phyloP scores from a whole-genome alignment of 2,113 vertebrate species.

The Panurus biarmicus region DNA sequence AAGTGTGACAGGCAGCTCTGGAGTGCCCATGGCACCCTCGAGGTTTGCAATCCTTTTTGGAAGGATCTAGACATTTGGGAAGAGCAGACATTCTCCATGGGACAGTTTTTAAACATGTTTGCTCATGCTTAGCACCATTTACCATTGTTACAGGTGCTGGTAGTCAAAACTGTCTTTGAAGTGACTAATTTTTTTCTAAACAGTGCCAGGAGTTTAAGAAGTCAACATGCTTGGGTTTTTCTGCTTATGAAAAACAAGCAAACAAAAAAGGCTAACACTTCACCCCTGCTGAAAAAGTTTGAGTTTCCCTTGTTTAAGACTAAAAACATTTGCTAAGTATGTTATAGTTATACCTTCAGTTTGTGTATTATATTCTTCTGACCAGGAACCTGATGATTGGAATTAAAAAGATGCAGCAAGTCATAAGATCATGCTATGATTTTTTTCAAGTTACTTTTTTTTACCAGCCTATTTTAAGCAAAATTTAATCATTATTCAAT shows the following conservation, averaged over 20 bases:
- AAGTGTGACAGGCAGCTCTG: not conserved
- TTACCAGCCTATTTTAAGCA: not conserved
- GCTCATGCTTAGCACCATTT: not conserved
- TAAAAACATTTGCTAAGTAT: not conserved
- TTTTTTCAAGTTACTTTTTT: not conserved
- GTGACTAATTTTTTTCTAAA: not conserved
- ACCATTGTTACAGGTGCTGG: not conserved
- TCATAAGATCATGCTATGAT: fast-evolving
- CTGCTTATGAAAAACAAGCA: not conserved
- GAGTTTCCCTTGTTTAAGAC: not conserved
- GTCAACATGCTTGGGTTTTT: not conserved
- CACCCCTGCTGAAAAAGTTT: too few relatives aligned
- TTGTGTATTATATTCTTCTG: not conserved
- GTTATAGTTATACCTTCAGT: not conserved
- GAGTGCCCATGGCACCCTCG: fast-evolving
- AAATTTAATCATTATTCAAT: not conserved
- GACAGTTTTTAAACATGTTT: not conserved
- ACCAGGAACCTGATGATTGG: not conserved
- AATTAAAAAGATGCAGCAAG: not conserved
- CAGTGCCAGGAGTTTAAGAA: not conserved
- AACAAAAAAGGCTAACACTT: not conserved
- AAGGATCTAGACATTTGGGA: not conserved
- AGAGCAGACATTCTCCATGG: not conserved
- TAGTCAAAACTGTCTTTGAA: not conserved
- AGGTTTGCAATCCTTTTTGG: not conserved